A percentile compares a stretch with the other conserved stretches of the same genome.
Evolutionary conservation across 2,797 vertebrate species (phyloP).

Genomic region (Pygocentrus nattereri): DNA sequence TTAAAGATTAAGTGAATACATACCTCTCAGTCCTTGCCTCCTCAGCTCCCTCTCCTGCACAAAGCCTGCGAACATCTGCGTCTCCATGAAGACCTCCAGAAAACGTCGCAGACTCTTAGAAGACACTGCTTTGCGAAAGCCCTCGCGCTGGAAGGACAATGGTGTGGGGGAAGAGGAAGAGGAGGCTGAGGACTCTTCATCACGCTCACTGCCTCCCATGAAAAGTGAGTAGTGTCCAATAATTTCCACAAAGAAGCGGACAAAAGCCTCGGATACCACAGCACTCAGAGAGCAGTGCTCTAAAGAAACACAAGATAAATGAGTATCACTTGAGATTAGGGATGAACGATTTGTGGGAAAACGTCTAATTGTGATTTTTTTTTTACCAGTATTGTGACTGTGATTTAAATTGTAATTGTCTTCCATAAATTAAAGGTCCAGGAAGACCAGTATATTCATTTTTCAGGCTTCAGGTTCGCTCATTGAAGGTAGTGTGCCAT

Average conservation of each 20-base stretch:
- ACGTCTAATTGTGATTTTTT: too few species aligned
- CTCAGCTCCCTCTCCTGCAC: conserved; percentile 94
- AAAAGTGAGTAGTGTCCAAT: conserved; percentile 96
- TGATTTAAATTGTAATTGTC: too few species aligned
- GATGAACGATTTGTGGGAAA: too few species aligned
- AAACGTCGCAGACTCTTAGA: conserved; percentile 94
- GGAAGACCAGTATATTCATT: too few species aligned
- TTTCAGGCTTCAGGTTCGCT: too few species aligned
- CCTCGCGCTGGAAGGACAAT: conserved; percentile 87
- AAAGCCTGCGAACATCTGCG: conserved; percentile 95
- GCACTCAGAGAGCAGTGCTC: conserved; percentile 87
- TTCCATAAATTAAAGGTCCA: too few species aligned
- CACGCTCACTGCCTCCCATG: conserved; percentile 84
- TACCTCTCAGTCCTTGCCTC: conserved; percentile 91
- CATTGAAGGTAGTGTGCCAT: too few species aligned
- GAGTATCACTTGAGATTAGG: too few species aligned
- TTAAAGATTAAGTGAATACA: background rate
- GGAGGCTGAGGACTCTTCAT: conserved; percentile 86
- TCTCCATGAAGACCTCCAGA: conserved; percentile 99
- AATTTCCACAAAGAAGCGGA: conserved; percentile 97
- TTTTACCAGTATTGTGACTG: too few species aligned
- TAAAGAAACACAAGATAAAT: conserved; percentile 39
- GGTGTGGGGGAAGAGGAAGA: conserved; percentile 70
- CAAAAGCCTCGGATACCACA: conserved; percentile 95
- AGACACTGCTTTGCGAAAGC: conserved; percentile 94